Evolutionary conservation across 2,888 invertebrate species (phyloP), one percentile per base, ranked within the genome.

Genomic region (Lampropteryx suffumata): DNA sequence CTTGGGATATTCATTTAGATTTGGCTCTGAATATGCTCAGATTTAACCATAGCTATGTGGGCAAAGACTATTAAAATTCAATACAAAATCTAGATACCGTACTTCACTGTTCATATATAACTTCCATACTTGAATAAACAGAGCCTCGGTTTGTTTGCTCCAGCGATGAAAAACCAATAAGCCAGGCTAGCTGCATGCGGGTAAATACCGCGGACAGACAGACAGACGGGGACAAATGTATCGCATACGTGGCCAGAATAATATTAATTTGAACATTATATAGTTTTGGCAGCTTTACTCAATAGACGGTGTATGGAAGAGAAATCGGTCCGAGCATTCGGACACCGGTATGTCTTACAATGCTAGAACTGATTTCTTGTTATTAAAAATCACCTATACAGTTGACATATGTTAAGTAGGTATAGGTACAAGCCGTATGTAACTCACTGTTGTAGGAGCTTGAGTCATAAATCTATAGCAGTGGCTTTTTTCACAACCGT

Each of bases 121-220:
- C 32, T 26, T 42, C 24, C 32, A 42, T 33, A 42, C 21, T 37
- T 14, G 26, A 43, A 34, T 27, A 44, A 35, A 44, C 29, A 29
- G 17, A 21, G 21, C 39, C 17, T 12, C 29, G 11, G 33, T 41
- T 11, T 51, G 50, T 55, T 50, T 55, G 55, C 33, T 6, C 8
- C 30, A 11, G 27, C 50, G 37, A 55, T 55, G 55, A 44, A 49
- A 49, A 51, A 46, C 51, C 45, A 55, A 55, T 55, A 55, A 47
- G 39, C 39, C 29, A 11, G 5, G 13, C 11, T 33, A 21, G 17
- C 24, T 42, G 42, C 36, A 26, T 29, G 11, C 33, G 33, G 24
- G 37, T 21, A 44, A 48, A 48, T 32, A 53, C 46, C n/a, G 24
- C 24, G 24, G 24, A 26, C 36, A 29, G 43, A 44, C 29, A 44